Conservation (phyloP, 2,113 vertebrate genomes). For the Calcarius ornatus region DNA sequence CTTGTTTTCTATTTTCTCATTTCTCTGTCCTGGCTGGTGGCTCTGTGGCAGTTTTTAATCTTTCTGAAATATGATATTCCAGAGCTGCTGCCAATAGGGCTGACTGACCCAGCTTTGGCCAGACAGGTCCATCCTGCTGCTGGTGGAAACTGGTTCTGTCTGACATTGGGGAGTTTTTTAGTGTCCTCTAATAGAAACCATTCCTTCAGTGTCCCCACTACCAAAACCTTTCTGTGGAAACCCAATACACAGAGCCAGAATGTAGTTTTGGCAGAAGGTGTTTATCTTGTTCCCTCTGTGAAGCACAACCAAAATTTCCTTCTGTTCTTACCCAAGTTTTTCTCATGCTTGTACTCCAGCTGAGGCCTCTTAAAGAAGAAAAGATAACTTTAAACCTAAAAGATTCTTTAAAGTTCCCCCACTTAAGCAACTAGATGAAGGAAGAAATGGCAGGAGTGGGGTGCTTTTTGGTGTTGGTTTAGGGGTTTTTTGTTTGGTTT, state of each 20-base stretch:
- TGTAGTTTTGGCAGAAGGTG: background rate
- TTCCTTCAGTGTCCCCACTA: accelerated
- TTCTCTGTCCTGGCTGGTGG: background rate
- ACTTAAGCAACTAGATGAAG: background rate
- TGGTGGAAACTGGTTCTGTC: background rate
- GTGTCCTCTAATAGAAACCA: background rate
- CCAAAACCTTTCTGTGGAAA: background rate
- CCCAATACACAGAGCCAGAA: background rate
- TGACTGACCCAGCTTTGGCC: background rate
- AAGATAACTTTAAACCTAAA: background rate
- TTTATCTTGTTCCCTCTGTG: background rate
- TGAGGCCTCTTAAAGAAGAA: background rate
- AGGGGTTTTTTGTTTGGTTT: background rate
- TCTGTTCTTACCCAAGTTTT: background rate
- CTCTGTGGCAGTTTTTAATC: background rate
- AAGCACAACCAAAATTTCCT: background rate
- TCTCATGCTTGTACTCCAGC: background rate
- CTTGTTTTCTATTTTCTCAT: background rate
- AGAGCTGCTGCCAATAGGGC: accelerated
- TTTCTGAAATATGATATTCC: background rate
- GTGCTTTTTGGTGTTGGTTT: background rate
- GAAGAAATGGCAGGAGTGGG: accelerated
- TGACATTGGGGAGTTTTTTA: accelerated
- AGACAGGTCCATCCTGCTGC: accelerated
- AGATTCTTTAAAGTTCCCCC: background rate